These are phyloP conservation scores for Acrocephalus kingi DNA, from an alignment of 2,113 vertebrate species.

Conservation along the genomic window DNA sequence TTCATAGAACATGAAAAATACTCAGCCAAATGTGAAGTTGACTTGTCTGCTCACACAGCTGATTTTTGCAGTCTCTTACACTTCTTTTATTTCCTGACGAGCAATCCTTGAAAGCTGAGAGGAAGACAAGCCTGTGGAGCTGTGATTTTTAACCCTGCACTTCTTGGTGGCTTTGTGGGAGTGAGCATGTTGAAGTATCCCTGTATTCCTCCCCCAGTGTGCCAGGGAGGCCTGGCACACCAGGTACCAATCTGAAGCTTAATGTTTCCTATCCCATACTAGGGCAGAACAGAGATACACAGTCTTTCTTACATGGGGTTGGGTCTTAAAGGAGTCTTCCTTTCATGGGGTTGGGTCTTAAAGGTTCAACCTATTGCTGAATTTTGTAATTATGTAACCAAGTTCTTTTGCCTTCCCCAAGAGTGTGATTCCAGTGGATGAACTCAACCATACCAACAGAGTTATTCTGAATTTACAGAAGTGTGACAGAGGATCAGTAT, in stretches of 20 bases:
- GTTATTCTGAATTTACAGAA: neutral
- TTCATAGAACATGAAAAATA: neutral
- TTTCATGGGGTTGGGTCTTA: neutral
- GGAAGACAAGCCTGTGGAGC: neutral
- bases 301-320: neutral
- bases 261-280: neutral
- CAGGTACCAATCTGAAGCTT: neutral
- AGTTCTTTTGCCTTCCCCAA: neutral
- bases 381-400: neutral
- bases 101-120: neutral
- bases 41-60: neutral
- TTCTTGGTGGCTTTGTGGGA: neutral
- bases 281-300: neutral
- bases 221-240: neutral
- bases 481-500: neutral
- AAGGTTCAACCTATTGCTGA: neutral
- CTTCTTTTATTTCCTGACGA: neutral
- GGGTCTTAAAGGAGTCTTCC: neutral
- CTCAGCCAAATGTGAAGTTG: neutral
- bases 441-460: neutral
- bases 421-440: neutral
- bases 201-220: neutral
- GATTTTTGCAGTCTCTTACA: neutral
- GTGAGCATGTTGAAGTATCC: neutral
- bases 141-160: neutral